These are phyloP conservation scores for Jacana jacana DNA, from an alignment of 2,113 vertebrate species.

Conservation along the genomic window DNA sequence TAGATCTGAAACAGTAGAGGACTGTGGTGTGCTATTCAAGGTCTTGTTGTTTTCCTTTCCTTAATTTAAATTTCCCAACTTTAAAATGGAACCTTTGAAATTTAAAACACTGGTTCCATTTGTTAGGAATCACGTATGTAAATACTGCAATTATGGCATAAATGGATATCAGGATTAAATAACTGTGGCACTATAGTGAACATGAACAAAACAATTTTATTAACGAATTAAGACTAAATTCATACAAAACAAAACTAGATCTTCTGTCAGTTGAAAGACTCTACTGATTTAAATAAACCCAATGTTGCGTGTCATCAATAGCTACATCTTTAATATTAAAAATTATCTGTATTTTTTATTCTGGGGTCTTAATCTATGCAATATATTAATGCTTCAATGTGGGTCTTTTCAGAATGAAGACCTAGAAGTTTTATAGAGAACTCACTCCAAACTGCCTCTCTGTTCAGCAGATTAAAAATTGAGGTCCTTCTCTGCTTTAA, in stretches of 20 bases:
- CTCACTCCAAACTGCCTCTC: not conserved
- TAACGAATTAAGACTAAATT: constrained; percentile 22
- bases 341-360: not conserved
- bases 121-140: not conserved
- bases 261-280: not conserved
- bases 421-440: not conserved
- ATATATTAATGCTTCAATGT: not conserved
- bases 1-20: not conserved
- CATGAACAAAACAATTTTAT: not conserved
- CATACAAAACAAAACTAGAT: not conserved
- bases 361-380: not conserved
- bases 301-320: not conserved
- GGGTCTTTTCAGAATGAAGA: not conserved
- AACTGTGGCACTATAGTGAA: not conserved
- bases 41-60: not conserved
- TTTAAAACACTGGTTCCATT: not conserved
- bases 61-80: constrained; percentile 25
- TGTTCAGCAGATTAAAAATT: constrained; percentile 16
- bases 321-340: not conserved
- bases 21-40: not conserved
- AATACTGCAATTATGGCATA: not conserved
- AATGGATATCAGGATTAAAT: not conserved
- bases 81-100: constrained; percentile 27
- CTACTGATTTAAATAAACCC: not conserved
- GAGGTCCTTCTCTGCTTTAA: constrained; percentile 27